These are phyloP conservation scores for Diadegma fenestrale DNA, from an alignment of 2,888 invertebrate genomes.

Conservation along the genomic window DNA sequence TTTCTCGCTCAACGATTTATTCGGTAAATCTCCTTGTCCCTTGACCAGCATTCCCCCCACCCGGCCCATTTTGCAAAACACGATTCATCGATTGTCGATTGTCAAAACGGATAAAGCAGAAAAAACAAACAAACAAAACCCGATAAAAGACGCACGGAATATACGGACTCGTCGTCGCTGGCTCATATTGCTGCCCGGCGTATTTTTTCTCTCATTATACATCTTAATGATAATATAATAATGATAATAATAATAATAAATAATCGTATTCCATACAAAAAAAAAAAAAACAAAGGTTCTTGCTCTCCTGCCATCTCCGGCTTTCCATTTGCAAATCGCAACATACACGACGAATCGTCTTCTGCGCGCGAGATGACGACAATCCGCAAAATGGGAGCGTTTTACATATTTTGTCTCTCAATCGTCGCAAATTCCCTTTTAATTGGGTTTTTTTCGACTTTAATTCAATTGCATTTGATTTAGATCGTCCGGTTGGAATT, in stretches of 20 bases:
- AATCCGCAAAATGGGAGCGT: too few species aligned
- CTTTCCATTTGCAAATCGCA: background rate
- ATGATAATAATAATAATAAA: constrained; percentile 77
- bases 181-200: constrained; percentile 80
- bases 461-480: background rate
- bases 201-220: constrained; percentile 77
- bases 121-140: constrained; percentile 45
- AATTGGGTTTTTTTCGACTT: too few species aligned
- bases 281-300: background rate
- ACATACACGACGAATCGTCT: too few species aligned
- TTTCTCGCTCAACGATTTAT: constrained; percentile 60
- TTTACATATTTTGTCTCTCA: too few species aligned
- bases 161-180: constrained; percentile 75
- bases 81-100: constrained; percentile 61
- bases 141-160: constrained; percentile 69
- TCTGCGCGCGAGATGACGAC: too few species aligned
- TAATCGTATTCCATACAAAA: constrained; percentile 76
- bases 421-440: too few species aligned
- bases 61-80: constrained; percentile 16
- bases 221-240: constrained; percentile 76
- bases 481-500: background rate
- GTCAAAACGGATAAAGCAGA: constrained; percentile 53
- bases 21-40: constrained; percentile 37
- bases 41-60: constrained; percentile 8
- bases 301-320: background rate